These are phyloP conservation scores for Eumeta japonica DNA, from an alignment of 1,140 invertebrate genomes.

Conservation along the genomic window DNA sequence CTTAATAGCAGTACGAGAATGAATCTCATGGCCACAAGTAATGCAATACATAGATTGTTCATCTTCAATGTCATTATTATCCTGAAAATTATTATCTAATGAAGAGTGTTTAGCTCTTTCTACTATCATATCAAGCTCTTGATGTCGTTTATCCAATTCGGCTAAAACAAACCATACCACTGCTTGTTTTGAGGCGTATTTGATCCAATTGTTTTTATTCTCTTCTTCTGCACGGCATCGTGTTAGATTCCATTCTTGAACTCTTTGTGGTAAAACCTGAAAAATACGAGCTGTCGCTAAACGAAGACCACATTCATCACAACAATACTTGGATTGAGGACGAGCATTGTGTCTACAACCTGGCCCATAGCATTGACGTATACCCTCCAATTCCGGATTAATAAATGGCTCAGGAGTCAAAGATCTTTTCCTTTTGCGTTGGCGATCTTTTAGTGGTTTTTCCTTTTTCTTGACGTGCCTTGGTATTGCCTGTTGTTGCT, in stretches of 20 bases:
- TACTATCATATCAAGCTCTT: slow-evolving; percentile 79
- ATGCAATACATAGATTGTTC: slow-evolving; percentile 93
- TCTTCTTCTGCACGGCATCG: slow-evolving; percentile 83
- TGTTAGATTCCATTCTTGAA: slow-evolving; percentile 93
- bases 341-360: too few relatives aligned
- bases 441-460: too few relatives aligned
- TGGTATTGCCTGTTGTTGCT: too few relatives aligned
- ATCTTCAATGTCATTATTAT: slow-evolving; percentile 65
- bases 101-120: slow-evolving; percentile 71
- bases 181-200: slow-evolving; percentile 75
- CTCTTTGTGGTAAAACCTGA: slow-evolving; percentile 82
- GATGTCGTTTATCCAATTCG: slow-evolving; percentile 73
- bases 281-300: too few relatives aligned
- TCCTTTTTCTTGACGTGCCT: too few relatives aligned
- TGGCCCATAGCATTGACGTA: too few relatives aligned
- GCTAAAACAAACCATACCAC: slow-evolving; percentile 74
- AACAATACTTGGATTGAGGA: too few relatives aligned
- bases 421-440: too few relatives aligned
- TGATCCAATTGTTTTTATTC: slow-evolving; percentile 79
- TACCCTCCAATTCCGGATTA: too few relatives aligned
- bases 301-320: too few relatives aligned
- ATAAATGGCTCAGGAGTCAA: too few relatives aligned
- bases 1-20: slow-evolving; percentile 82
- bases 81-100: slow-evolving; percentile 47
- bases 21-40: slow-evolving; percentile 93